A percentile compares a stretch with the other conserved stretches of the same genome.
Evolutionary conservation across 1,140 invertebrate species (phyloP).

Genomic region (Drosophila sp.): DNA sequence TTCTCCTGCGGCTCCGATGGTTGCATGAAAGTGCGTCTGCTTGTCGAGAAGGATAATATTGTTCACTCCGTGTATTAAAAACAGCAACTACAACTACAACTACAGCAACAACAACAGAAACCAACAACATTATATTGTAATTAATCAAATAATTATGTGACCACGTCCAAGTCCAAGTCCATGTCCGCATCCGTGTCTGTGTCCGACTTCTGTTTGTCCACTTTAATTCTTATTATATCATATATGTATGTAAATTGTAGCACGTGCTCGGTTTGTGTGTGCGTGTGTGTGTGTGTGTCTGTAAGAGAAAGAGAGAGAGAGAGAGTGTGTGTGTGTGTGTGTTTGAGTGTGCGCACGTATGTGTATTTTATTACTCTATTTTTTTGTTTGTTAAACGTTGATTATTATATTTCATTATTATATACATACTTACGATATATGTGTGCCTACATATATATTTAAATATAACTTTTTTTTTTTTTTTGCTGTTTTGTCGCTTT

Average conservation of each 20-base stretch:
- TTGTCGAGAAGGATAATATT: conserved; percentile 87
- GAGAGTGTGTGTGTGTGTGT: conserved; percentile 2
- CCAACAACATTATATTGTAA: conserved; percentile 24
- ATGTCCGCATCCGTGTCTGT: conserved; percentile 4
- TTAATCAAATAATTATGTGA: conserved; percentile 38
- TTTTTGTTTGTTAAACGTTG: conserved; percentile 78
- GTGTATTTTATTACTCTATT: conserved; percentile 39
- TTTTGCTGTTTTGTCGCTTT: conserved; percentile 1
- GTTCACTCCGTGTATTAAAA: conserved; percentile 81
- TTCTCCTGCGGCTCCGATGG: conserved; percentile 99
- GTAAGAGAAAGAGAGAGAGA: too few species aligned
- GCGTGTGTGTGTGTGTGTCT: conserved; percentile 9
- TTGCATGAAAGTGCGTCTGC: conserved; percentile 97
- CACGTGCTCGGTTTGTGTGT: conserved; percentile 3
- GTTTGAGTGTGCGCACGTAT: conserved; percentile 1
- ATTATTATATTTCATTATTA: conserved; percentile 70
- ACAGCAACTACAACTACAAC: conserved; percentile 16
- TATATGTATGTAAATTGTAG: conserved; percentile 30
- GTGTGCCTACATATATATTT: conserved; percentile 6
- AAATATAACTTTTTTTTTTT: conserved; percentile 30
- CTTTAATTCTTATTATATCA: neutral
- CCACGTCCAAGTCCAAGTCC: conserved; percentile 6
- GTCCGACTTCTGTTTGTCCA: neutral
- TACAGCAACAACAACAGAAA: conserved; percentile 17
- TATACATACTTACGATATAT: conserved; percentile 45